Percentiles rank a stretch among this genome's conserved stretches.
Evolutionary conservation across 2,797 vertebrate species (phyloP).

Genomic region (Paratrypauchen microcephalus): DNA sequence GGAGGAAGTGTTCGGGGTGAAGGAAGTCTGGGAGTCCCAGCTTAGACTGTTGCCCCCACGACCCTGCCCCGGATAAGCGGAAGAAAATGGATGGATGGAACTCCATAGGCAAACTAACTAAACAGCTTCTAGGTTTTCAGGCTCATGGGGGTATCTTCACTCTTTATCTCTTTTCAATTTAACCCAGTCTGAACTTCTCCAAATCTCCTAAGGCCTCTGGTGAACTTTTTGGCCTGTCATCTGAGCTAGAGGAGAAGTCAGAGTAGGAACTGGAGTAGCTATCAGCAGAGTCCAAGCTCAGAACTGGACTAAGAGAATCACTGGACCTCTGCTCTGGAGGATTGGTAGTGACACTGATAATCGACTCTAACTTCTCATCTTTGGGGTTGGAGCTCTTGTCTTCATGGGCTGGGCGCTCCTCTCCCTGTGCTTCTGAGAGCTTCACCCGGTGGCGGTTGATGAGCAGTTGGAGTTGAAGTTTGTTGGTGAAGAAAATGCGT

Average conservation of each 20-base stretch:
- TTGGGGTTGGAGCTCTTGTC: conserved; percentile 14
- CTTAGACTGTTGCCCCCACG: too few relatives aligned
- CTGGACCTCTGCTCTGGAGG: background rate
- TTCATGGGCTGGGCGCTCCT: too few relatives aligned
- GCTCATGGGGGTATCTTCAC: background rate
- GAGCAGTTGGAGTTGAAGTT: conserved; percentile 81
- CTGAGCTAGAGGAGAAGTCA: conserved; percentile 20
- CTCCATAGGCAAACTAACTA: conserved; percentile 6
- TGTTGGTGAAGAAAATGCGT: conserved; percentile 81
- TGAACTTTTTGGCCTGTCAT: conserved; percentile 17
- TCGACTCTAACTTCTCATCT: background rate
- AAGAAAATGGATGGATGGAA: too few relatives aligned
- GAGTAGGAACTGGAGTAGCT: background rate
- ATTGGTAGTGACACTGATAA: too few relatives aligned
- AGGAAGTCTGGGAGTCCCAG: too few relatives aligned
- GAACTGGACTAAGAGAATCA: background rate
- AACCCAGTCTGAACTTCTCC: background rate
- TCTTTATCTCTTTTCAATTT: conserved; percentile 12
- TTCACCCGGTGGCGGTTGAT: conserved; percentile 71
- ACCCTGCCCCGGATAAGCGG: too few relatives aligned
- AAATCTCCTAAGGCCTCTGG: conserved; percentile 14
- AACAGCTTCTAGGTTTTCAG: conserved; percentile 9
- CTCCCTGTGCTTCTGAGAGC: conserved; percentile 11
- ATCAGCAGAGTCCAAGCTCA: conserved; percentile 3
- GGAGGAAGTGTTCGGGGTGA: too few relatives aligned